A percentile compares a stretch with the other conserved stretches of the same genome.
phyloP scores from a whole-genome alignment of 2,797 vertebrate genomes.

The Denticeps clupeoides region DNA sequence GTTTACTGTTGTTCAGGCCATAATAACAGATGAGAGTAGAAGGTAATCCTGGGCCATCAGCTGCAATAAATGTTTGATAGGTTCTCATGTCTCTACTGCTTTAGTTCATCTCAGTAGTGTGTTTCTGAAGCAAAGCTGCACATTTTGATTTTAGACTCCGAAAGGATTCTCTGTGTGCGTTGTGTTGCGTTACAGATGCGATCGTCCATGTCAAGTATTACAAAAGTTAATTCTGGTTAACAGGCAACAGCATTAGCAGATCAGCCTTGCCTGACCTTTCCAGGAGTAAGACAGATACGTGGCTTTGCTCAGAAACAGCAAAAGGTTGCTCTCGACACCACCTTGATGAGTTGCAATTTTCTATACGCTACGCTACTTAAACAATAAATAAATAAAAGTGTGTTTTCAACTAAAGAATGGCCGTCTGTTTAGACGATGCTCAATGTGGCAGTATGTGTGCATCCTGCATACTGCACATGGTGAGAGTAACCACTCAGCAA shows the following conservation, averaged over 20 bases:
- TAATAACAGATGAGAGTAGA: neutral
- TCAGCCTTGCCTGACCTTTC: too few relatives aligned
- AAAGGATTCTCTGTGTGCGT: too few relatives aligned
- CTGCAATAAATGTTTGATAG: constrained; percentile 45
- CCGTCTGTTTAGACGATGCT: constrained; percentile 40
- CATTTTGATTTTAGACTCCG: too few relatives aligned
- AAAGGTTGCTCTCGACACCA: constrained; percentile 24
- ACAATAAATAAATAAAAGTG: too few relatives aligned
- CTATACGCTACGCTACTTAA: too few relatives aligned
- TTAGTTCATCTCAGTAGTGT: constrained; percentile 25
- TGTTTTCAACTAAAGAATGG: constrained; percentile 38
- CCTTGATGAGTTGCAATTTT: constrained; percentile 22
- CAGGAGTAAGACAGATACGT: constrained; percentile 43
- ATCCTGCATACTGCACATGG: constrained; percentile 47
- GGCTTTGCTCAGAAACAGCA: constrained; percentile 58
- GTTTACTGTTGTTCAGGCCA: constrained; percentile 7
- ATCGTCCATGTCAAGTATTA: too few relatives aligned
- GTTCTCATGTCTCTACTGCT: constrained; percentile 30
- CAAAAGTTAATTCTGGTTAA: too few relatives aligned
- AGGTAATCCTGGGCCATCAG: too few relatives aligned
- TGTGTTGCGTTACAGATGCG: too few relatives aligned
- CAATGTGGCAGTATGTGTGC: constrained; percentile 53
- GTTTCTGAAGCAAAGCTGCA: constrained; percentile 64
- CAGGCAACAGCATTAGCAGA: too few relatives aligned
- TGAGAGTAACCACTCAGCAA: constrained; percentile 29